Base-by-base conservation (phyloP, 2,888 invertebrate species). In the Argyresthia goedartella region DNA sequence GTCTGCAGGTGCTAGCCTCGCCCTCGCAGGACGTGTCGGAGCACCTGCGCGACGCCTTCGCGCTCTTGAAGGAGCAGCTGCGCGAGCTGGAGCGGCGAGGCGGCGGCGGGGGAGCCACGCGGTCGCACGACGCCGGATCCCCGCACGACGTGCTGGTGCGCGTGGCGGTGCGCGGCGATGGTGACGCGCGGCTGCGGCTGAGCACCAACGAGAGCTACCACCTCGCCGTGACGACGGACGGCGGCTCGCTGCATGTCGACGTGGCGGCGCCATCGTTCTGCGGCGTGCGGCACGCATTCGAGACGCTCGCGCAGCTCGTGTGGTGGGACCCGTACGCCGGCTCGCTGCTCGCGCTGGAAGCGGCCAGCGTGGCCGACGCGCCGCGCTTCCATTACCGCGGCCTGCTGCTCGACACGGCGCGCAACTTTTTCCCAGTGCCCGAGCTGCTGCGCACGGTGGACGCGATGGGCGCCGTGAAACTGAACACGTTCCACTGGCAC, bases 401-500 rank as follows among this genome's bases (percentile, higher is more conserved):
- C 6, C 76, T 98, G 0, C 90, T 97, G 76, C 76, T 98, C 50
- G 98, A 98, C 69, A 96, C 98, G 0, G 93, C 97, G 0, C 87
- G 98, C 16, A 97, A 98, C 75, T 98, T 91, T 74, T 92, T 98
- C 67, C 91, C 94, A 0, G 86, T 95, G 1, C 88, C 87, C 10
- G 89, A 91, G 50, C 87, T 95, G 43, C 89, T 92, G 62, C 88
- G 92, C 10, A 92, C 94, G 9, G 81, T 98, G 65, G 92, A 95
- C 54, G 96, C 93, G 3, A 97, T 98, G 97, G 91, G 94, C 0
- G 91, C 94, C 46, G 91, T 92, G 62, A 98, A 98, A 76, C 75
- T 97, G 58, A 98, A 98, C 79, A 94, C 95, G 1, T 93, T 98
- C 67, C 97, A 98, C 68, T 97, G 97, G 97, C 95, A 95, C 66